These are phyloP conservation scores for Okamejei kenojei DNA, from an alignment of 2,797 vertebrate species.

Conservation along the genomic window DNA sequence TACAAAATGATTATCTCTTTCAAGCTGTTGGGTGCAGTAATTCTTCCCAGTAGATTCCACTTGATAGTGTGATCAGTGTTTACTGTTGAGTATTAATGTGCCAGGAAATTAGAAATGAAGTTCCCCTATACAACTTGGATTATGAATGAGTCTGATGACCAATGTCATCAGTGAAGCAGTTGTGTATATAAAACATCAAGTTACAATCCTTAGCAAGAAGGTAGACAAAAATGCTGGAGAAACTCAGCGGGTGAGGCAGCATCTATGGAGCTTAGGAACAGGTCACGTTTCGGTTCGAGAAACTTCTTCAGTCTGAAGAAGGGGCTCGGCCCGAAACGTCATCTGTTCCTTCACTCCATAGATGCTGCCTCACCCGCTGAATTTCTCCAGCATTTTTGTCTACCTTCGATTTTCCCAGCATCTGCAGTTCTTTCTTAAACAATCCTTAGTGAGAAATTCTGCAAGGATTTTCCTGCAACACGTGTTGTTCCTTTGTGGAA, in stretches of 20 bases:
- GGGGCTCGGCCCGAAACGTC: no score
- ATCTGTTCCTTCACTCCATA: no score
- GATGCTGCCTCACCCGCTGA: no score
- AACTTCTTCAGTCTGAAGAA: no score
- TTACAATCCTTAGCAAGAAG: neutral
- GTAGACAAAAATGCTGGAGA: no score
- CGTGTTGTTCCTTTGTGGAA: no score
- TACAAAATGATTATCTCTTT: conserved; percentile 7
- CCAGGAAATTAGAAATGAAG: neutral
- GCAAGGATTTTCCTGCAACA: neutral
- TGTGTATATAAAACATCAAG: neutral
- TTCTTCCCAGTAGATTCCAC: neutral
- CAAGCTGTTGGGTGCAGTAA: neutral
- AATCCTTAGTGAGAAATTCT: neutral
- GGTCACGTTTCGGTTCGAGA: no score
- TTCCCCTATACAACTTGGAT: neutral
- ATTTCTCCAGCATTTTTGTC: no score
- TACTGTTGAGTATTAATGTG: neutral
- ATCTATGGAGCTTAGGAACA: no score
- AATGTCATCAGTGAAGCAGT: neutral
- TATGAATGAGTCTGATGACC: neutral
- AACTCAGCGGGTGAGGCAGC: no score
- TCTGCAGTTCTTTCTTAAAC: no score
- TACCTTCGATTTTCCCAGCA: no score
- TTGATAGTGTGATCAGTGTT: neutral